A percentile compares a stretch with the other conserved stretches of the same genome.
Conservation (phyloP, 2,797 vertebrate species). For the Schizothorax lantsangensis region DNA sequence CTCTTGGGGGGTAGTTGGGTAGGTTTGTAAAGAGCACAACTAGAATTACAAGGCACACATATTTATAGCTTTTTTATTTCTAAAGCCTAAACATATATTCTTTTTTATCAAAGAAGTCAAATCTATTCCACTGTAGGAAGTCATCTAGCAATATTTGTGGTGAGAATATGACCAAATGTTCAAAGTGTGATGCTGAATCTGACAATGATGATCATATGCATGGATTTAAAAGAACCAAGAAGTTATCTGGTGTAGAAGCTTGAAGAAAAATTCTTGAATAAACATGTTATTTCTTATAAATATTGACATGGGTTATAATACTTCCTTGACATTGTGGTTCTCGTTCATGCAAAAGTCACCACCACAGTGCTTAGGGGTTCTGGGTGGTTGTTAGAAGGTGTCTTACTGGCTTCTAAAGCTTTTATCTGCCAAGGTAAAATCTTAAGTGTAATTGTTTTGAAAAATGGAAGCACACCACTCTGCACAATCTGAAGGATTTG, state of each 20-base stretch:
- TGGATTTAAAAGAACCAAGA: background rate
- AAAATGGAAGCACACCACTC: background rate
- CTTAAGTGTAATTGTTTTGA: background rate
- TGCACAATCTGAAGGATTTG: too few relatives aligned
- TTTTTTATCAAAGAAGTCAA: background rate
- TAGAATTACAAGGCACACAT: background rate
- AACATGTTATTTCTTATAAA: background rate
- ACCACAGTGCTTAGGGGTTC: background rate
- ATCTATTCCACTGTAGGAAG: background rate
- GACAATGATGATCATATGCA: background rate
- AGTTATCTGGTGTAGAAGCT: background rate
- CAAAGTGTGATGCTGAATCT: background rate
- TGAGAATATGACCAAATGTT: background rate
- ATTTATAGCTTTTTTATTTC: background rate
- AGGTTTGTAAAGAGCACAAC: constrained; percentile 20
- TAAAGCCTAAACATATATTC: background rate
- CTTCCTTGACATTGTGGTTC: background rate
- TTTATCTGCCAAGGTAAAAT: too few relatives aligned
- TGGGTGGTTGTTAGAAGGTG: background rate
- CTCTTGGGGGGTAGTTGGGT: constrained; percentile 5
- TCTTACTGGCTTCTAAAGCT: background rate
- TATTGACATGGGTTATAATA: background rate
- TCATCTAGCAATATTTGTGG: background rate
- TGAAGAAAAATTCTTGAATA: background rate
- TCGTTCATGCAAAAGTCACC: background rate